Conservation (phyloP, 2,888 invertebrate species). For the Sabatieria punctata region DNA sequence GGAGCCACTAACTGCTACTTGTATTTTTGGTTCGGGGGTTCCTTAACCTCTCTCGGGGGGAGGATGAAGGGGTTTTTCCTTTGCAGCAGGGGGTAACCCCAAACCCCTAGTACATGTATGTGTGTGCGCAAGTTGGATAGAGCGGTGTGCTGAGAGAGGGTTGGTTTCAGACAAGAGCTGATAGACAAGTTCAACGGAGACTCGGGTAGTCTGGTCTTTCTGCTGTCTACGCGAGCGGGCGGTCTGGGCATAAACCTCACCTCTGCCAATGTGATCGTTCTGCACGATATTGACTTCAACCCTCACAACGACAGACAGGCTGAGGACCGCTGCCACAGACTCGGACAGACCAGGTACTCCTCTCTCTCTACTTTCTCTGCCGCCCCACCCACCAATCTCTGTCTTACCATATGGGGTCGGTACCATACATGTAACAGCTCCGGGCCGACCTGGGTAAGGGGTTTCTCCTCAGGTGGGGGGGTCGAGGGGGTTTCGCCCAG, state of each 20-base stretch:
- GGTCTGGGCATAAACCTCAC: slow-evolving; percentile 89
- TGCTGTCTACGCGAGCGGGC: slow-evolving; percentile 79
- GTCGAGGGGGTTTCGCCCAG: too few relatives aligned
- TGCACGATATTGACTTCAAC: slow-evolving; percentile 95
- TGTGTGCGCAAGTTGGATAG: too few relatives aligned
- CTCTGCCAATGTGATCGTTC: slow-evolving; percentile 79
- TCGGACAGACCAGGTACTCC: slow-evolving; percentile 44
- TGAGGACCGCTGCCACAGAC: slow-evolving; percentile 59
- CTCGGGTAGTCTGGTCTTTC: slow-evolving; percentile 53
- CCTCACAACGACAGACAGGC: slow-evolving; percentile 94
- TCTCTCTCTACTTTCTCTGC: neutral
- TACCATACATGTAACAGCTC: too few relatives aligned
- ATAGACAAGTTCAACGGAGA: slow-evolving; percentile 69
- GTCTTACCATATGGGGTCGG: neutral
- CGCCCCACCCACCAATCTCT: neutral
- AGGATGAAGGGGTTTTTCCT: too few relatives aligned
- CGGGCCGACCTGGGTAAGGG: too few relatives aligned
- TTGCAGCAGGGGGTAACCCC: too few relatives aligned
- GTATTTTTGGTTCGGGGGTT: too few relatives aligned
- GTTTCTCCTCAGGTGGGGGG: too few relatives aligned
- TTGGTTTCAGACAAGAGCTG: slow-evolving; percentile 61
- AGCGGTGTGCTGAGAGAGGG: too few relatives aligned
- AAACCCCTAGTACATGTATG: too few relatives aligned
- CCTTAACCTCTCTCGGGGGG: too few relatives aligned
- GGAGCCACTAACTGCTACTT: too few relatives aligned